These are phyloP conservation scores for Carapus acus DNA, from an alignment of 2,797 vertebrate species.

Conservation along the genomic window DNA sequence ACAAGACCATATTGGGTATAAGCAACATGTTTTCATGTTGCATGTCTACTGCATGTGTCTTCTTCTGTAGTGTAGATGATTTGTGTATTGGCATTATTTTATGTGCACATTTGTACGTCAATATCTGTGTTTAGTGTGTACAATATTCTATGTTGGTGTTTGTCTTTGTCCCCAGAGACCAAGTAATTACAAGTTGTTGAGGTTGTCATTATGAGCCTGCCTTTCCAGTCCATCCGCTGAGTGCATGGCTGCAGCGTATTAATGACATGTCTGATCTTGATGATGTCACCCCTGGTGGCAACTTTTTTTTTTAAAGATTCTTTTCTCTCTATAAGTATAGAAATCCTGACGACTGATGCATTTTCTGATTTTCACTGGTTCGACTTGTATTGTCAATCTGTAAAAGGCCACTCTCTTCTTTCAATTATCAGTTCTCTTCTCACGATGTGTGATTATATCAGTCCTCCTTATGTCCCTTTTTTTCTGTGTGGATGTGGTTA, in stretches of 20 bases:
- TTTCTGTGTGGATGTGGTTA: slow-evolving; percentile 37
- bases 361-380: too few species aligned
- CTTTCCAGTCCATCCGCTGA: slow-evolving; percentile 54
- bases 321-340: too few species aligned
- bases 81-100: slow-evolving; percentile 27
- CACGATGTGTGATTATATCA: too few species aligned
- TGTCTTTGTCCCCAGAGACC: slow-evolving; percentile 52
- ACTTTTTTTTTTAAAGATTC: too few species aligned
- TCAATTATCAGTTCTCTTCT: too few species aligned
- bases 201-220: slow-evolving; percentile 71
- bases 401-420: too few species aligned
- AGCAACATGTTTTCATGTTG: slow-evolving; percentile 45
- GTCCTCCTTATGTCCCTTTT: neutral
- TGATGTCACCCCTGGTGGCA: slow-evolving; percentile 70
- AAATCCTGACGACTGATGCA: too few species aligned
- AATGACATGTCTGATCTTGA: slow-evolving; percentile 72
- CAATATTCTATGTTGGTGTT: slow-evolving; percentile 31
- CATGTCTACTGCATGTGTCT: slow-evolving; percentile 31
- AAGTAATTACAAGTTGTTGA: slow-evolving; percentile 66
- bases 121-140: slow-evolving; percentile 15
- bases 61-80: slow-evolving; percentile 11
- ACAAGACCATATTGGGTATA: slow-evolving; percentile 38
- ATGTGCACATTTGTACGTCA: slow-evolving; percentile 8
- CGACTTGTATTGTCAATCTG: too few species aligned
- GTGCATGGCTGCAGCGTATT: slow-evolving; percentile 65